Evolutionary conservation across 2,888 invertebrate species (phyloP).

Genomic region (Herminia tarsipennalis): DNA sequence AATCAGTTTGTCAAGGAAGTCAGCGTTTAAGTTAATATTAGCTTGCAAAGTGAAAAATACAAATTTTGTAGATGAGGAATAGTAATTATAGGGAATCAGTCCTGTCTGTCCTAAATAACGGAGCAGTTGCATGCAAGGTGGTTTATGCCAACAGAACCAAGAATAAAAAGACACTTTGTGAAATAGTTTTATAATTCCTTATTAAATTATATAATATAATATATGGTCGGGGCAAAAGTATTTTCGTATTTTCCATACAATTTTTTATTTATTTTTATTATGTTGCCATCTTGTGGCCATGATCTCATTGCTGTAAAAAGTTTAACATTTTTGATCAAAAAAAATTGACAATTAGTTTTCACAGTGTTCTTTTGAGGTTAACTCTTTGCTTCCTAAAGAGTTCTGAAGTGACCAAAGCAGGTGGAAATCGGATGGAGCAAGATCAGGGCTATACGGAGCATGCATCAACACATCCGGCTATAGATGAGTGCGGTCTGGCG

Average conservation of each 20-base stretch:
- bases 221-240: too few species aligned
- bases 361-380: too few species aligned
- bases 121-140: constrained; percentile 8
- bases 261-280: too few species aligned
- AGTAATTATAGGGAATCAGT: constrained; percentile 7
- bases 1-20: constrained; percentile 38
- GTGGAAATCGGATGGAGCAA: too few species aligned
- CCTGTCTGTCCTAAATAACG: constrained; percentile 2
- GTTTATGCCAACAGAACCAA: background rate
- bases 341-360: constrained; percentile 12
- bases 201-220: too few species aligned
- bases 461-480: too few species aligned
- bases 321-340: constrained; percentile 12
- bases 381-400: too few species aligned
- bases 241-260: too few species aligned
- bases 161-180: background rate
- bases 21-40: constrained; percentile 34
- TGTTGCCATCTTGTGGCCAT: too few species aligned
- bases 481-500: background rate
- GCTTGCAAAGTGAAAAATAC: constrained; percentile 11
- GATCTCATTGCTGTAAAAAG: constrained; percentile 6
- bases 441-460: too few species aligned
- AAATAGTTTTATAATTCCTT: too few species aligned
- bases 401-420: too few species aligned
- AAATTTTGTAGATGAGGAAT: background rate